Percentiles rank a stretch among this genome's conserved stretches.
These are phyloP conservation scores for Cirrhinus molitorella DNA, from an alignment of 2,797 vertebrate species.

Conservation along the genomic window DNA sequence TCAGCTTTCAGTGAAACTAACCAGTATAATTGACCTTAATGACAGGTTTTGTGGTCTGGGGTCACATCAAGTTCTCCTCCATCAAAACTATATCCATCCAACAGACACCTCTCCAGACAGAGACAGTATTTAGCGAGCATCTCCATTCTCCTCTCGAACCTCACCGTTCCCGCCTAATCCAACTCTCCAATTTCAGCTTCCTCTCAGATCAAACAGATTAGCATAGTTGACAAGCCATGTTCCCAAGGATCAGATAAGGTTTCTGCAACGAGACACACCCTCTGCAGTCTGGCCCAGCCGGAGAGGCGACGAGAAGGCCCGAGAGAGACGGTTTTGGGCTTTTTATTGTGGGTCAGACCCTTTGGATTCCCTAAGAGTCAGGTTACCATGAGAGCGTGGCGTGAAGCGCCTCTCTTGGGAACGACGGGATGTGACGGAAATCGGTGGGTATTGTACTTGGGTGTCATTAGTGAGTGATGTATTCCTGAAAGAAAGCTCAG, in stretches of 20 bases:
- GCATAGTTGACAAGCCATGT: slow-evolving; percentile 45
- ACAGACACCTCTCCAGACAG: neutral
- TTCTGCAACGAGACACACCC: slow-evolving; percentile 62
- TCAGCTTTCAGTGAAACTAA: too few relatives aligned
- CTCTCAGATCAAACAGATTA: slow-evolving; percentile 68
- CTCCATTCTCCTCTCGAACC: slow-evolving; percentile 39
- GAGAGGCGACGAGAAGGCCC: slow-evolving; percentile 30
- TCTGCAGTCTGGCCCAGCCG: slow-evolving; percentile 41
- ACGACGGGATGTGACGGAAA: slow-evolving; percentile 13
- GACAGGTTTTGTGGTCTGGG: too few relatives aligned
- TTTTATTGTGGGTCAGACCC: slow-evolving; percentile 53
- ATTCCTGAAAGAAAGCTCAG: neutral
- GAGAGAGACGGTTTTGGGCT: slow-evolving; percentile 29
- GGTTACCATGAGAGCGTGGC: slow-evolving; percentile 52
- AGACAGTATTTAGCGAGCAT: slow-evolving; percentile 25
- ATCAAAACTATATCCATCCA: neutral
- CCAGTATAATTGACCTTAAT: too few relatives aligned
- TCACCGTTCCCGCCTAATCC: slow-evolving; percentile 49
- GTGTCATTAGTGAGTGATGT: slow-evolving; percentile 36
- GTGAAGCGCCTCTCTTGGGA: slow-evolving; percentile 40
- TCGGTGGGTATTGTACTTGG: slow-evolving; percentile 37
- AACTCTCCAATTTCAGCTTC: slow-evolving; percentile 61
- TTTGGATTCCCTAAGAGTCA: slow-evolving; percentile 52
- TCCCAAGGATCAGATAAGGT: slow-evolving; percentile 63
- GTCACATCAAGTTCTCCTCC: too few relatives aligned